Base-by-base conservation (phyloP, 1,140 invertebrate species). In the Druon quercuslanigerum region DNA sequence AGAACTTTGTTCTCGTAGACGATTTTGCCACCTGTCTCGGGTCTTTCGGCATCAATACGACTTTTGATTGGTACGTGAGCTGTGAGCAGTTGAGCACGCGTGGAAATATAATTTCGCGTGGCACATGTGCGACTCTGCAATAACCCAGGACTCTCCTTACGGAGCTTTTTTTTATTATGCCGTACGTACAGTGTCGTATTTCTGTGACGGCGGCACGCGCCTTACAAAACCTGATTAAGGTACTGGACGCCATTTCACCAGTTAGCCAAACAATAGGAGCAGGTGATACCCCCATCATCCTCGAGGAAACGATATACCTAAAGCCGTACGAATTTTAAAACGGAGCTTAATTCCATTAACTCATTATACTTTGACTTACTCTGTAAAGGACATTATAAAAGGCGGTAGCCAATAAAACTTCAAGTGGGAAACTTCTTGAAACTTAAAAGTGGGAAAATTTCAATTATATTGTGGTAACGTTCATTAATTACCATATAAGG, bases 221-320 rank as follows among this genome's bases (percentile, higher is more conserved):
- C 79, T 52, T 71, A 54, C 73, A 75, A 74, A 79, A 77, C 72
- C 72, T 57, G 71, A 71, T 75, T 70, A 51, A 51, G 20, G 40
- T 73, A 78, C 78, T 74, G 72, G 77, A 84, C 83, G 80, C 66
- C 33, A 25, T 76, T 79, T 78, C 74, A 75, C 71, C 77, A 71
- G 56, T 78, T 75, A 50, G 78, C 82, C 73, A 84, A 84, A 81
- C 84, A 84, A 81, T 79, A 84, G 74, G 83, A 83, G 84, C 84
- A 85, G 84, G 84, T 85, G 84, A 85, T 81, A 85, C 50, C 46
- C 50, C 25, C 25, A 40, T 66, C 25, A 14, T 66, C 52, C 16
- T 17, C n/a, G 16, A 46, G 12, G 14, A 60, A 60, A 60, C 57
- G 57, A 60, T 60, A 60, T 46, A 46, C 40, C 9, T 46, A 46